Evolutionary conservation across 2,113 vertebrate species (phyloP).

Genomic region (Echinops telfairi): DNA sequence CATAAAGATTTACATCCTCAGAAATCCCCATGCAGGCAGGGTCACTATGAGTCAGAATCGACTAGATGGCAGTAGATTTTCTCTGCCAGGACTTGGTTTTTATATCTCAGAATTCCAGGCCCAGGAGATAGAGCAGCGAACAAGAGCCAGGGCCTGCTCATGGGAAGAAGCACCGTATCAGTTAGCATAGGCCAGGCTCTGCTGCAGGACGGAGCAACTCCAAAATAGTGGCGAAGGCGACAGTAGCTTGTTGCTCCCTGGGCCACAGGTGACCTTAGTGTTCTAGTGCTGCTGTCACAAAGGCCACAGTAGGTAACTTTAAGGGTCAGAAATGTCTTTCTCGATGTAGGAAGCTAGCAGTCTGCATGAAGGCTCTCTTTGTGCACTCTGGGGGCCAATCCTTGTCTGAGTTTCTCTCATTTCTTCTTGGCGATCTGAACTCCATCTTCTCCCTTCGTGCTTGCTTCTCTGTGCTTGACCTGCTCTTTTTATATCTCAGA

Average conservation of each 20-base stretch:
- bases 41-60: too few species aligned
- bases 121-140: neutral
- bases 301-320: neutral
- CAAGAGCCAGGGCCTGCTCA: neutral
- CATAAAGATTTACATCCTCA: too few species aligned
- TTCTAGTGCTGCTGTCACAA: neutral
- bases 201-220: constrained; percentile 14
- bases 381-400: neutral
- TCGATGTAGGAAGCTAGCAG: neutral
- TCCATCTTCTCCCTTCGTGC: neutral
- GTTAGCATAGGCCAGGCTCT: neutral
- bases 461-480: neutral
- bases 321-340: neutral
- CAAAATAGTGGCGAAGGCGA: neutral
- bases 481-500: neutral
- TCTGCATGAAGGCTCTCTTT: neutral
- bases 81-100: neutral
- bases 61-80: too few species aligned
- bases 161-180: neutral
- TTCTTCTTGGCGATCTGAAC: neutral
- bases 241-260: neutral
- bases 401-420: neutral
- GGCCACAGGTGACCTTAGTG: neutral
- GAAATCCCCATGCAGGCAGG: too few species aligned
- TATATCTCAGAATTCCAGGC: neutral